Evolutionary conservation across 1,140 invertebrate genomes (phyloP).

Genomic region (Pseudomyrmex cubaensis): DNA sequence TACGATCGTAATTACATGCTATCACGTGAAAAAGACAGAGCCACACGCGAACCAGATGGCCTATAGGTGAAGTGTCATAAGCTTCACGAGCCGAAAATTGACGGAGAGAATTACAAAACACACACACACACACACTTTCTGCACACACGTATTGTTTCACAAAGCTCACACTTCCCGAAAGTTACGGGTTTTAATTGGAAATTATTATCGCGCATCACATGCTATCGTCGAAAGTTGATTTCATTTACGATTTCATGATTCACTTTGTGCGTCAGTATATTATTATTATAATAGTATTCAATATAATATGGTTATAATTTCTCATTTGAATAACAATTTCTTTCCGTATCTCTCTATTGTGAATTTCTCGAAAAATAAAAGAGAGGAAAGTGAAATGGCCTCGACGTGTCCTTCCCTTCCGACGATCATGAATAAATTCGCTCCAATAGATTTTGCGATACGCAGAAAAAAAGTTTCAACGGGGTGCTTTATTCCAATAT

Average conservation of each 20-base stretch:
- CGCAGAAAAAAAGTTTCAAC: conserved; percentile 26
- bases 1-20: conserved; percentile 39
- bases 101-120: too few relatives aligned
- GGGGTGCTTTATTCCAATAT: conserved; percentile 35
- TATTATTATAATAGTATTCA: too few relatives aligned
- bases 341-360: not conserved
- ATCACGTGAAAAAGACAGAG: conserved; percentile 19
- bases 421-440: conserved; percentile 43
- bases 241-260: not conserved
- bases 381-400: conserved; percentile 5
- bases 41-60: conserved; percentile 41
- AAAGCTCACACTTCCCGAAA: not conserved
- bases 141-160: not conserved
- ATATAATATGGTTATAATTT: not conserved
- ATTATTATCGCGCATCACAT: not conserved
- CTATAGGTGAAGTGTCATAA: not conserved
- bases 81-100: not conserved
- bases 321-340: not conserved
- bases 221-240: not conserved
- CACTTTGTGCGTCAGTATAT: not conserved
- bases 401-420: conserved; percentile 26
- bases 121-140: not conserved
- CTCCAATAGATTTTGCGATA: conserved; percentile 25
- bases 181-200: conserved; percentile 9
- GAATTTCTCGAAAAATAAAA: conserved; percentile 6